Conservation (phyloP, 1,140 invertebrate genomes). For the Drosophila santomea region DNA sequence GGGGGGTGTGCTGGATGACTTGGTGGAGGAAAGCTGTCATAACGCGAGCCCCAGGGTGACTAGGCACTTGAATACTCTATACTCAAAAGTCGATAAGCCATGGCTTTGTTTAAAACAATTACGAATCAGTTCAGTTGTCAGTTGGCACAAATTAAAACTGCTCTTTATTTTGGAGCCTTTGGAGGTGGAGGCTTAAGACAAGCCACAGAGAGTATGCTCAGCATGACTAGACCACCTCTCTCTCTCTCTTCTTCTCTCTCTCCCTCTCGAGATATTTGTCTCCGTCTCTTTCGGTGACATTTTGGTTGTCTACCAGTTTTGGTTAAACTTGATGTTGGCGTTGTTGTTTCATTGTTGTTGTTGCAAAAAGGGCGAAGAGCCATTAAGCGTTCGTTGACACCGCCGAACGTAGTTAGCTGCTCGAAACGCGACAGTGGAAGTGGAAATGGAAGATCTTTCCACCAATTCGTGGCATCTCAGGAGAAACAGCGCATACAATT, state of each 20-base stretch:
- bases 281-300: conserved; percentile 41
- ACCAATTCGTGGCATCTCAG: not conserved
- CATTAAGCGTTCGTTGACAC: conserved; percentile 60
- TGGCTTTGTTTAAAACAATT: no score
- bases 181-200: not conserved
- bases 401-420: not conserved
- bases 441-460: conserved; percentile 19
- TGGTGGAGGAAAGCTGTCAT: conserved; percentile 10
- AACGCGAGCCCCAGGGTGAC: not conserved
- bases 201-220: conserved; percentile 4
- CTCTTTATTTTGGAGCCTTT: not conserved
- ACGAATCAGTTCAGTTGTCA: no score
- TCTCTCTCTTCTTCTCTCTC: not conserved
- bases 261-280: not conserved
- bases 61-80: conserved; percentile 13
- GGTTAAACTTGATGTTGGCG: conserved; percentile 19
- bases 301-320: conserved; percentile 38
- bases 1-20: not conserved
- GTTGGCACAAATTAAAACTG: no score
- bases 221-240: conserved; percentile 9
- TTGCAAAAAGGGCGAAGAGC: conserved; percentile 43
- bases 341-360: conserved; percentile 23
- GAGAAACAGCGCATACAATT: not conserved
- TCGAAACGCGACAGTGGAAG: conserved; percentile 15
- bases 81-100: not conserved